Conservation (phyloP, 1,140 invertebrate genomes). For the Neocloeon triangulifer region DNA sequence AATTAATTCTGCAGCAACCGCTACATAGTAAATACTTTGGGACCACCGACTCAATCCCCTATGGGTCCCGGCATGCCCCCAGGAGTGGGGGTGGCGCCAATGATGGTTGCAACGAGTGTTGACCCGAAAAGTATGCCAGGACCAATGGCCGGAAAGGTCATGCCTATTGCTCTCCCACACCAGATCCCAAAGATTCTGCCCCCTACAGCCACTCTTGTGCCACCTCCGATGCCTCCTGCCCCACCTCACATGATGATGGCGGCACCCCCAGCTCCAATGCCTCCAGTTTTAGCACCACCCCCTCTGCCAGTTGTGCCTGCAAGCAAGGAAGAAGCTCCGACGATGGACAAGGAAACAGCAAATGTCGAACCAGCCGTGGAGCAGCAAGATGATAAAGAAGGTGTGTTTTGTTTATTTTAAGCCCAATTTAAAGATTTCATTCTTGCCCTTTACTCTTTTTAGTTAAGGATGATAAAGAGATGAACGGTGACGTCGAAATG, state of each 20-base stretch:
- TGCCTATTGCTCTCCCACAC: neutral
- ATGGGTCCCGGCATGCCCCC: conserved; percentile 14
- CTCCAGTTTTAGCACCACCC: neutral
- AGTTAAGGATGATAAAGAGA: conserved; percentile 21
- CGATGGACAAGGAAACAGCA: neutral
- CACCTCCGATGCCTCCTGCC: neutral
- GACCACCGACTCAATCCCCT: conserved; percentile 27
- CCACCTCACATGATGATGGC: neutral
- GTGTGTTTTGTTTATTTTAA: too few relatives aligned
- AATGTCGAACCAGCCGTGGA: neutral
- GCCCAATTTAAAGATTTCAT: too few relatives aligned
- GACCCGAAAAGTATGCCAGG: too few relatives aligned
- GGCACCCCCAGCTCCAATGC: too few relatives aligned
- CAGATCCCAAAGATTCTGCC: neutral
- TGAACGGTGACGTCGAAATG: conserved; percentile 17
- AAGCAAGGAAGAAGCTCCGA: too few relatives aligned
- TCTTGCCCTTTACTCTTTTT: too few relatives aligned
- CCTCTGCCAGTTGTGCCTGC: too few relatives aligned
- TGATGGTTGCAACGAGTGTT: too few relatives aligned
- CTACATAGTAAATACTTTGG: conserved; percentile 24
- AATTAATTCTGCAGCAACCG: conserved; percentile 14
- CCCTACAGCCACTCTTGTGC: neutral
- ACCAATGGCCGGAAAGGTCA: neutral
- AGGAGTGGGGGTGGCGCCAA: conserved; percentile 13
- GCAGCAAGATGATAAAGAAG: conserved; percentile 18